phyloP scores from a whole-genome alignment of 2,888 invertebrate genomes.

The Hypsopygia costalis region DNA sequence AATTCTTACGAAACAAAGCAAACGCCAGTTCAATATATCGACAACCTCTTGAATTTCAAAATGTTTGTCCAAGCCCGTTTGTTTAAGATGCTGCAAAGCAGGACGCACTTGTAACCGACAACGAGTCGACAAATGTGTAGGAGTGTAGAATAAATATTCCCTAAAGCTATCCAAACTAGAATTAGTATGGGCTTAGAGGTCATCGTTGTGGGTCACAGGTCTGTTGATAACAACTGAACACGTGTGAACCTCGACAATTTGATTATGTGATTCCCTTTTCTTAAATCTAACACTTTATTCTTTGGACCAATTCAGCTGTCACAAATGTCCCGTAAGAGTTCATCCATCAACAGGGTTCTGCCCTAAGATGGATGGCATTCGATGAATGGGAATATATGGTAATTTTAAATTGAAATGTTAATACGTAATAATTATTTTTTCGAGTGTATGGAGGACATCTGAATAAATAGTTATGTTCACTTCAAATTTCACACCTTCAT shows the following conservation, averaged over 20 bases:
- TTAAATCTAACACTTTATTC: constrained; percentile 44
- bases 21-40: constrained; percentile 40
- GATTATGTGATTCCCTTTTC: constrained; percentile 43
- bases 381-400: constrained; percentile 69
- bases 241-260: constrained; percentile 63
- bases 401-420: constrained; percentile 71
- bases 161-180: constrained; percentile 6
- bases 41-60: constrained; percentile 55
- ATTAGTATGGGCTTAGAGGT: constrained; percentile 14
- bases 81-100: constrained; percentile 28
- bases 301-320: constrained; percentile 67
- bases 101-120: constrained; percentile 29
- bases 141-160: constrained; percentile 24
- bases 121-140: constrained; percentile 35
- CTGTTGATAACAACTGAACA: constrained; percentile 51
- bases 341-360: constrained; percentile 49
- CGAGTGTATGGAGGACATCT: constrained; percentile 38
- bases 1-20: constrained; percentile 35
- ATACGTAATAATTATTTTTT: constrained; percentile 61
- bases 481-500: constrained; percentile 51
- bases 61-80: constrained; percentile 53
- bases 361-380: constrained; percentile 49
- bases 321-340: constrained; percentile 58
- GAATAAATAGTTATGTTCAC: constrained; percentile 53
- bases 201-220: constrained; percentile 22